Percentiles rank a stretch among this genome's conserved stretches.
phyloP scores from a whole-genome alignment of 2,113 vertebrate genomes.

The Irena cyanogastra region DNA sequence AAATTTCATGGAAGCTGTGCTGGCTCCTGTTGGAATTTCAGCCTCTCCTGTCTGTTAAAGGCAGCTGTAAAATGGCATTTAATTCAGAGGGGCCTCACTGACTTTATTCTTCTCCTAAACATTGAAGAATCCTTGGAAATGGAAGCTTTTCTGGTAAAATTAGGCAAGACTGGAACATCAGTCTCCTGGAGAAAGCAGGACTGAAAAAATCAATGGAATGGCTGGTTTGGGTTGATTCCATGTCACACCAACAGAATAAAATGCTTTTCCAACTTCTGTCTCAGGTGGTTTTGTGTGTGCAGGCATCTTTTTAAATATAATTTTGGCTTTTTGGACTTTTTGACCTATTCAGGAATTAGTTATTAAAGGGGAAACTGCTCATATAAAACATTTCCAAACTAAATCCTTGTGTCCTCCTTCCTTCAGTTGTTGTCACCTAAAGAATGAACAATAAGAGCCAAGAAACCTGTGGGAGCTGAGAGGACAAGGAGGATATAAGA shows the following conservation, averaged over 20 bases:
- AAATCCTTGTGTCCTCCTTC: neutral
- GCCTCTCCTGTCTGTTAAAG: neutral
- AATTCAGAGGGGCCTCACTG: neutral
- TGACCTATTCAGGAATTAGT: neutral
- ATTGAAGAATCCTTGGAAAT: neutral
- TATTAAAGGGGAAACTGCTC: neutral
- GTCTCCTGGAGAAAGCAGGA: neutral
- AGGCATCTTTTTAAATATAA: rapidly evolving
- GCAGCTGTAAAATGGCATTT: neutral
- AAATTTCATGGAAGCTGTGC: neutral
- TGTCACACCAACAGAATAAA: neutral
- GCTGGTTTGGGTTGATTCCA: neutral
- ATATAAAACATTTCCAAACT: neutral
- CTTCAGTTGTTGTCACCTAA: neutral
- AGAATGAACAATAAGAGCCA: neutral
- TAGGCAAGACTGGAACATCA: neutral
- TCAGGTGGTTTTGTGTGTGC: neutral
- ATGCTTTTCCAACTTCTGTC: neutral
- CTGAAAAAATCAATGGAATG: neutral
- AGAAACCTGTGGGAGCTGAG: neutral
- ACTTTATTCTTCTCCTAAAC: neutral
- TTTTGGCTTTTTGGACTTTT: neutral
- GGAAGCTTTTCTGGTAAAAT: neutral
- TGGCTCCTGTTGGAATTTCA: neutral
- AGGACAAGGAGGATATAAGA: neutral